Evolutionary conservation across 1,140 invertebrate species (phyloP), one percentile per base, ranked within the genome.

Genomic region (Andricus grossulariae): DNA sequence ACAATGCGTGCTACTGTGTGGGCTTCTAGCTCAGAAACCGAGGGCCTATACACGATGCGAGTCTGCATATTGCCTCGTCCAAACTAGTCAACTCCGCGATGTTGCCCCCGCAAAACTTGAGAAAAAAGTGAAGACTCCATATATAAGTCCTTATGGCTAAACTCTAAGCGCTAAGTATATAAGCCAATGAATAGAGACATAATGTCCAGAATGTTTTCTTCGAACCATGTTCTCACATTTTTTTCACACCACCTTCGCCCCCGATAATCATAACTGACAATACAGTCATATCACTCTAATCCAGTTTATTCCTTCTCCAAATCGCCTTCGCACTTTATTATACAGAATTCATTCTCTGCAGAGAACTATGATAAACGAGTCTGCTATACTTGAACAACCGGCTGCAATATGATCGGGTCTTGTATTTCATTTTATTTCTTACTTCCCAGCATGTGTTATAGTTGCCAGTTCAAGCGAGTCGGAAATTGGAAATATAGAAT

Each of bases 1-100:
- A 66, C 60, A 66, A 66, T 66, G 60, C 25, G 60, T 66, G 60
- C 60, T 66, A 66, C 60, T n/a, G 60, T 66, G 60, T 66, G 60
- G 60, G 60, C 60, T 66, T 66, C 60, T 66, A 66, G 45, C 60
- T 66, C 32, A 66, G 25, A 66, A 66, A n/a, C 39, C 32, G 25
- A 66, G 60, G 60, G 39, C 25, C 60, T 66, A 66, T 16, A 66
- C 60, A 66, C 60, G 60, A 66, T 39, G 57, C 10, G 57, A 66
- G 60, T 66, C 60, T 66, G 60, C 60, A 66, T 25, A 39, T n/a
- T 66, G 60, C 60, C 32, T 66, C 60, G 60, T 66, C n/a, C 25
- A 45, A 39, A 39, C 60, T 60, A 66, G 60, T 66, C 57, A 39
- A 60, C 57, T 32, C 57, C 25, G 6, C 6, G 57, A 60, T n/a